A percentile compares a stretch with the other conserved stretches of the same genome.
Evolutionary conservation across 2,888 invertebrate genomes (phyloP).

Genomic region (Plagiodera versicolora): DNA sequence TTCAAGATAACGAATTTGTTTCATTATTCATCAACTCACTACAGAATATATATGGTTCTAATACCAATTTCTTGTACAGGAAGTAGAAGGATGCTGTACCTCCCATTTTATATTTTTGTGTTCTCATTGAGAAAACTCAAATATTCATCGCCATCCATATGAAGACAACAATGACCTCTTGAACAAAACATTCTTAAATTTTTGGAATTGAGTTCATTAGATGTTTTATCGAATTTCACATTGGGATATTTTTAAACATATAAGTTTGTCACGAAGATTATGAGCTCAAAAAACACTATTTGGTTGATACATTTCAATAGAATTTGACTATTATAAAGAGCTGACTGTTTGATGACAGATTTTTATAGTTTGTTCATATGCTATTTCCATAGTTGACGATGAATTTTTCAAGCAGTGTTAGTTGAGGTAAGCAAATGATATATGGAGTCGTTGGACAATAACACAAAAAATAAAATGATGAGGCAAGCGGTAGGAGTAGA

Average conservation of each 20-base stretch:
- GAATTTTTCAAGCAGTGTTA: constrained; percentile 33
- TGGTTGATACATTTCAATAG: no score
- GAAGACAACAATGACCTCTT: constrained; percentile 8
- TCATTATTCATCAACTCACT: background rate
- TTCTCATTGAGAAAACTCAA: constrained; percentile 25
- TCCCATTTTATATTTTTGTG: constrained; percentile 39
- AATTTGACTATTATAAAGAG: no score
- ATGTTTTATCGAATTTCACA: no score
- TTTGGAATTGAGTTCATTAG: no score
- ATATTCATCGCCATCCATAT: constrained; percentile 17
- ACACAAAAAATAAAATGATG: constrained; percentile 44
- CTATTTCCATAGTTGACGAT: constrained; percentile 28
- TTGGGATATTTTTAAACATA: no score
- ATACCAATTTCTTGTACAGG: constrained; percentile 29
- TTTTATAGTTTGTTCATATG: background rate
- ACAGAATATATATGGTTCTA: constrained; percentile 10
- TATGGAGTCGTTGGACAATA: constrained; percentile 31
- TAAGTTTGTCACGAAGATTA: no score
- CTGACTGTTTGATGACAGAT: background rate
- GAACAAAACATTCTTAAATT: background rate
- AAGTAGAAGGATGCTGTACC: constrained; percentile 32
- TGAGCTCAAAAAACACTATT: no score
- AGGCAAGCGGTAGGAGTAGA: constrained; percentile 36
- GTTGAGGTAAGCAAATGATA: constrained; percentile 30
- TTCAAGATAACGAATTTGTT: background rate